Evolutionary conservation across 1,140 invertebrate genomes (phyloP), one percentile per base, ranked within the genome.

Genomic region (Papilio machaon): DNA sequence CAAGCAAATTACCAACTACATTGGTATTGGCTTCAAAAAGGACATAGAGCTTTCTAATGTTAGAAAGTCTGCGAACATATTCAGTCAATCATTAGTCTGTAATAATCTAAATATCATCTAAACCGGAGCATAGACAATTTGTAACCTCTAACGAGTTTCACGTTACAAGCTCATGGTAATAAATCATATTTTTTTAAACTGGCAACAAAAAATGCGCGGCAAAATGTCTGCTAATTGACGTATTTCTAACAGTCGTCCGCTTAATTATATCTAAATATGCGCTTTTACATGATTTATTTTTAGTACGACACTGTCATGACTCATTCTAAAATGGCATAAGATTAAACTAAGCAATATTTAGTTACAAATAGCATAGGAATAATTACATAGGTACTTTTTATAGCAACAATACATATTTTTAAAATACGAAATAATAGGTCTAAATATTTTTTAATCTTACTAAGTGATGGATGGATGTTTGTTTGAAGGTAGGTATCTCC

Each of bases 211-310:
- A 88, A 85, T 47, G 30, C 82, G 81, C 86, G 89, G 87, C 89
- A 90, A 92, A 90, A 89, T 88, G 87, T 87, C 87, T 88, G 88
- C 89, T 92, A 92, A 92, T 92, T 92, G 89, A 91, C 90, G 85
- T 91, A 85, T 91, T 90, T 89, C 89, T 82, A 79, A 79, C 82
- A 82, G 64, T 64, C 81, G 80, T 79, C 81, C 75, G 76, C 83
- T 87, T 87, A 86, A 86, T 85, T 85, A 83, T 83, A 79, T 64
- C 58, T 60, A 79, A 79, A 79, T 64, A 79, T 64, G 58, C 17
- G 76, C 76, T 60, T 78, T 79, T n/a, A 23, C 35, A 79, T 79
- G 77, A 79, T 79, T 79, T 79, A 67, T 79, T 35, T 43, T 46
- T 38, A 23, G 52, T 60, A n/a, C n/a, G 30, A 17, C 30, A 52